Base-by-base conservation (phyloP, 2,888 invertebrate species). In the Branchipolynoe longqiensis region DNA sequence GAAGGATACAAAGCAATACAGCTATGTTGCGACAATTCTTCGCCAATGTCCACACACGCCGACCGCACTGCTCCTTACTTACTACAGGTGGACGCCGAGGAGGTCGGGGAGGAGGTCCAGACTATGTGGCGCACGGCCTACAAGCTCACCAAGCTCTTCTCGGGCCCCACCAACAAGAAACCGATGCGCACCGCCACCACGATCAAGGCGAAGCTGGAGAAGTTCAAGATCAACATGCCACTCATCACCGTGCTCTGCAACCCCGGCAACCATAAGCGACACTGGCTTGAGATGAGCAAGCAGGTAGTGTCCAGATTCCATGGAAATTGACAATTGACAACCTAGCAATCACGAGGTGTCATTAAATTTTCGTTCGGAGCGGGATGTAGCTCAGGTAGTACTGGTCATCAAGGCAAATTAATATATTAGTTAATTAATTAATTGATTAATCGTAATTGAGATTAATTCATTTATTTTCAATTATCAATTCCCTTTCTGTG, bases 201-300 rank as follows among this genome's bases (percentile, higher is more conserved):
- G 22, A 93, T 94, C 86, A 93, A 93, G 86, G 90, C 91, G 38
- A 92, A 91, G 81, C 90, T 93, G 82, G 93, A 93, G 90, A 93
- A 92, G 87, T 93, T 93, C 89, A 92, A 92, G 89, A 93, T 93
- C 83, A 92, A 93, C 89, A 91, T 93, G 91, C 93, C 93, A 0
- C 91, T 92, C 4, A 93, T 93, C 82, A 91, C 91, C 83, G 91
- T 92, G 22, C 89, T 93, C 41, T 93, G 93, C 89, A 93, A 93
- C 86, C 93, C 93, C 4, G 93, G 93, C 54, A 92, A 93, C 85
- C 93, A 93, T 88, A 88, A 92, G 82, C 89, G 93, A 36, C 93
- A 93, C 88, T 93, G 93, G 93, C 89, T 91, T 54, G 90, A 91
- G 90, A 93, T 93, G 92, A 92, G 90, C 86, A 91, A 91, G 86